Evolutionary conservation across 2,888 invertebrate species (phyloP), one percentile per base, ranked within the genome.

Genomic region (Pollenia angustigena): DNA sequence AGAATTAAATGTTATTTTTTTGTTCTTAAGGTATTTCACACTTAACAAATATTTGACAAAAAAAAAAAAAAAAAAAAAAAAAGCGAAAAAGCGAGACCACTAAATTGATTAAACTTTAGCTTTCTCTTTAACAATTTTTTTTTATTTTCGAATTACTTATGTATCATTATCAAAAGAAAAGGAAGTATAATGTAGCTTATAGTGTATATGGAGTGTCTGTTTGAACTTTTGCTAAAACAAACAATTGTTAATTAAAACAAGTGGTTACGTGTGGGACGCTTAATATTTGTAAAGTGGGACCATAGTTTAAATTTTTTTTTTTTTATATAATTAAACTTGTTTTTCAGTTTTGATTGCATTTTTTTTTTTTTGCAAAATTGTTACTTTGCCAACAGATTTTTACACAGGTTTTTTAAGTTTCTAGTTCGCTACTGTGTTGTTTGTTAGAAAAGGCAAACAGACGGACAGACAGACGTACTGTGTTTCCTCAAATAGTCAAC

Each of bases 291-390:
- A 6, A 32, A 32, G 32, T 32, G 6, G 4, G 32, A 32, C 32
- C 32, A 32, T 32, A 32, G 32, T 6, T 32, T 32, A 52, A 66
- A 23, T 18, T 54, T 62, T 80, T 32, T 80, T 32, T 62, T 32
- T 62, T 71, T 4, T 14, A 32, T 74, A 74, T 74, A 74, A 76
- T 76, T 76, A 62, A 76, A 83, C 69, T 83, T 76, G 82, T 76
- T 83, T 69, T 60, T 40, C 12, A 16, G 9, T 66, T 56, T 42
- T 74, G 42, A 42, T 64, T 56, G 64, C 54, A 64, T 54, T 64
- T 81, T 56, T 23, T 32, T 32, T 32, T 32, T 32, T 32, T 32
- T 32, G 32, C 32, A 40, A 9, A 54, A 62, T 56, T 71, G 16
- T 42, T 54, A 54, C 64, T 60, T 81, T 81, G 71, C 62, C 80